Percentiles rank a stretch among this genome's conserved stretches.
Conservation (phyloP, 2,888 invertebrate species). For the Trissoscelio sp. region DNA sequence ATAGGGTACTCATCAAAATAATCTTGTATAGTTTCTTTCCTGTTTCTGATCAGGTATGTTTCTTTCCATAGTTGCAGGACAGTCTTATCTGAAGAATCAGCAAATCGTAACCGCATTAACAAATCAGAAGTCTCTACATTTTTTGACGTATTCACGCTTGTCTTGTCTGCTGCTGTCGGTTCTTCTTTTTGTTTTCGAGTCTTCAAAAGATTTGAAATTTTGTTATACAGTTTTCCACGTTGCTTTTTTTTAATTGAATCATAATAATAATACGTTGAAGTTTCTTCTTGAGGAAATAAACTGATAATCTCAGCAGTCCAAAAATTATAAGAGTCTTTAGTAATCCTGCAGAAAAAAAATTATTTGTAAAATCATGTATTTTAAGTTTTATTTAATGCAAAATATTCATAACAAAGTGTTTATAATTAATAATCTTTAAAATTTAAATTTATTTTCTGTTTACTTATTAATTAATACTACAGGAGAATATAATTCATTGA, state of each 20-base stretch:
- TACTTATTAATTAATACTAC: no score
- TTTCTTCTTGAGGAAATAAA: not conserved
- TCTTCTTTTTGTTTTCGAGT: not conserved
- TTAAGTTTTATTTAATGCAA: no score
- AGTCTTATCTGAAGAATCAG: conserved; percentile 16
- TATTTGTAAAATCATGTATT: no score
- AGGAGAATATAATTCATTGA: no score
- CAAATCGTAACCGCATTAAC: not conserved
- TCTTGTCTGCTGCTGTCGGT: not conserved
- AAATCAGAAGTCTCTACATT: not conserved
- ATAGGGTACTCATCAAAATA: conserved; percentile 41
- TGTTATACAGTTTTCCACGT: conserved; percentile 20
- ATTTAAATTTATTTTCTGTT: no score
- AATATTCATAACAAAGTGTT: no score
- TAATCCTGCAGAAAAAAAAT: not conserved
- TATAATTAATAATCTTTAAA: no score
- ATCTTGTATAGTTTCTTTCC: conserved; percentile 38
- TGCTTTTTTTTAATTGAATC: conserved; percentile 3
- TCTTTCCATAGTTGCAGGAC: conserved; percentile 13
- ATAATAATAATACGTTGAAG: conserved; percentile 9
- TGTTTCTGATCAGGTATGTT: conserved; percentile 8
- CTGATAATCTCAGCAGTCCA: not conserved
- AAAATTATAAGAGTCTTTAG: not conserved
- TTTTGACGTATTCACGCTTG: not conserved
- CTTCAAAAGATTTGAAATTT: conserved; percentile 11